These are phyloP conservation scores for Bellardia bayeri DNA, from an alignment of 2,888 invertebrate species.

Conservation along the genomic window DNA sequence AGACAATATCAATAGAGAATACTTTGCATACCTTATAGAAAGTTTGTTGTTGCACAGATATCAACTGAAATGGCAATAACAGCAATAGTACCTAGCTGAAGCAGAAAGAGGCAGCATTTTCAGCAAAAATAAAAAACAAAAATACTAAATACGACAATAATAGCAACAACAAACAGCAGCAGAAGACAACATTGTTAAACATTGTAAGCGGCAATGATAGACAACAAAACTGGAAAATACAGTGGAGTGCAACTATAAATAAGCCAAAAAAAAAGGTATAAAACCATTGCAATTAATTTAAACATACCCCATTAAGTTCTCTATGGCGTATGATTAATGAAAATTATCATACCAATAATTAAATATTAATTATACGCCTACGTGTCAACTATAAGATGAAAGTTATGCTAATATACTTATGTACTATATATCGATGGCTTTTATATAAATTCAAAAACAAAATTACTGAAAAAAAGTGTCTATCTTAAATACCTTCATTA, in stretches of 20 bases:
- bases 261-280: too few species aligned
- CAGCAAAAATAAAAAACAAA: background rate
- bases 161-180: background rate
- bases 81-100: slow-evolving; percentile 5
- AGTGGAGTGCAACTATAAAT: background rate
- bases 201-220: slow-evolving; percentile 16
- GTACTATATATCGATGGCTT: too few species aligned
- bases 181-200: slow-evolving; percentile 32
- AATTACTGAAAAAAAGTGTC: too few species aligned
- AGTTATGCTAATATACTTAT: too few species aligned
- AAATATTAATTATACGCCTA: background rate
- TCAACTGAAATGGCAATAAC: slow-evolving; percentile 21
- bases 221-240: background rate
- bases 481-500: too few species aligned
- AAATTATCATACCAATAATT: background rate
- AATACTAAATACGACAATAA: background rate
- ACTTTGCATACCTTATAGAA: slow-evolving; percentile 49
- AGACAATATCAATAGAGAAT: slow-evolving; percentile 57
- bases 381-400: background rate
- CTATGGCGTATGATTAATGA: background rate
- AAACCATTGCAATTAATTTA: too few species aligned
- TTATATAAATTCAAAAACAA: too few species aligned
- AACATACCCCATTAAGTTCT: too few species aligned
- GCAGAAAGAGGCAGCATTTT: background rate
- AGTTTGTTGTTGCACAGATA: slow-evolving; percentile 18